phyloP scores from a whole-genome alignment of 1,140 invertebrate genomes.

The Papilio aristodemus region DNA sequence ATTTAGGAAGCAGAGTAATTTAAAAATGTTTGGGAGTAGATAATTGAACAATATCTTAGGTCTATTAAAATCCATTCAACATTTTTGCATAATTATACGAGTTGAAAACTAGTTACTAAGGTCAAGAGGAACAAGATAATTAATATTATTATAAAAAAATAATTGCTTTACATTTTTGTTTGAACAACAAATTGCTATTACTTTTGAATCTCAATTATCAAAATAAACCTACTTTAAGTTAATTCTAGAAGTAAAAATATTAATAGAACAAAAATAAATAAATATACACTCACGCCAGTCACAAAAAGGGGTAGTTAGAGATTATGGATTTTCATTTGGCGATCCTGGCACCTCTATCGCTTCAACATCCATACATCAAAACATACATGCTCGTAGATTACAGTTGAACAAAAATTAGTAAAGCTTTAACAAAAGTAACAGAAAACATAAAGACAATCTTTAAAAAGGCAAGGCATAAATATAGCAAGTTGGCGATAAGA shows the following conservation, averaged over 20 bases:
- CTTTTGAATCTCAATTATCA: too few relatives aligned
- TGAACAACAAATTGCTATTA: too few relatives aligned
- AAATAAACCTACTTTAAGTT: too few relatives aligned
- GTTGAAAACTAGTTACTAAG: slow-evolving; percentile 2
- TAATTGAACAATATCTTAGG: background rate
- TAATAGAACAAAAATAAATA: too few relatives aligned
- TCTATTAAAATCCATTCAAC: slow-evolving; percentile 3
- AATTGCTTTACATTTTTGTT: background rate
- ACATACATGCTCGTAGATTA: too few relatives aligned
- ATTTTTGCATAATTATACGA: background rate
- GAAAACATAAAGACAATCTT: too few relatives aligned
- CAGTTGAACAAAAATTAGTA: background rate
- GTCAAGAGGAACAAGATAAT: background rate
- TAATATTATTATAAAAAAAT: background rate
- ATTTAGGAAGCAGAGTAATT: background rate
- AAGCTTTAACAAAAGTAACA: background rate
- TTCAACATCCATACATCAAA: too few relatives aligned
- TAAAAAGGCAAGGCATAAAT: background rate
- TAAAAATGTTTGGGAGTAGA: background rate
- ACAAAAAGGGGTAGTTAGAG: too few relatives aligned
- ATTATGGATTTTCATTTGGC: too few relatives aligned
- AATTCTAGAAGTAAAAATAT: too few relatives aligned
- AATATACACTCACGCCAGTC: too few relatives aligned
- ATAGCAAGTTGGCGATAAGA: background rate
- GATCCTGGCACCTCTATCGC: too few relatives aligned